Evolutionary conservation across 2,113 vertebrate species (phyloP).

Genomic region (Falco punctatus): DNA sequence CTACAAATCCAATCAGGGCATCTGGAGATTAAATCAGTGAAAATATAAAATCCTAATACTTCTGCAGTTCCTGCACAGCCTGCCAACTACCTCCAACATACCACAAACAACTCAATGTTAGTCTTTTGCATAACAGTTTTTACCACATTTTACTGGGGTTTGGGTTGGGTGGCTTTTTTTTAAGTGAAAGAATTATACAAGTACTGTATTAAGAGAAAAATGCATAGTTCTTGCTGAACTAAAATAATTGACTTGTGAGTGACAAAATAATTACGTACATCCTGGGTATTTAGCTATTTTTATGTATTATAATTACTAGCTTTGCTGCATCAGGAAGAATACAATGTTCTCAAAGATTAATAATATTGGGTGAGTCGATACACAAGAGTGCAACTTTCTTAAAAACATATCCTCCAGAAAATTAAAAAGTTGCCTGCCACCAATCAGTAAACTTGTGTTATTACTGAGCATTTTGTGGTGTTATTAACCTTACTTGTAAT

Average conservation of each 20-base stretch:
- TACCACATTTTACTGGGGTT: background rate
- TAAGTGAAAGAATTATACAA: background rate
- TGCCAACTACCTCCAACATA: background rate
- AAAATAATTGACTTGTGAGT: constrained; percentile 71
- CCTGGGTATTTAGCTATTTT: constrained; percentile 69
- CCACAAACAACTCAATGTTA: background rate
- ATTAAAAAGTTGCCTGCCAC: constrained; percentile 23
- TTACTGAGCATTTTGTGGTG: background rate
- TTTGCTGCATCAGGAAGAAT: constrained; percentile 60
- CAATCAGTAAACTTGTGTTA: background rate
- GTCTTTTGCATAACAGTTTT: background rate
- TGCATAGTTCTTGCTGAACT: background rate
- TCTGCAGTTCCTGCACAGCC: background rate
- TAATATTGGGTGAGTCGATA: constrained; percentile 34
- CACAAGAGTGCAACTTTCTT: constrained; percentile 60
- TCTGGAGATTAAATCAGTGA: background rate
- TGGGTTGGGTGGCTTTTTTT: background rate
- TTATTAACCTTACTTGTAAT: background rate
- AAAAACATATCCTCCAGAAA: background rate
- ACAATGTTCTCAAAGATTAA: constrained; percentile 69
- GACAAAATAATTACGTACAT: constrained; percentile 70
- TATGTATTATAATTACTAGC: constrained; percentile 66
- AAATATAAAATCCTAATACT: background rate
- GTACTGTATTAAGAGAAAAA: background rate
- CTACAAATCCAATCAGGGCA: background rate